Conservation (phyloP, 2,113 vertebrate species). For the Irena cyanogastra region DNA sequence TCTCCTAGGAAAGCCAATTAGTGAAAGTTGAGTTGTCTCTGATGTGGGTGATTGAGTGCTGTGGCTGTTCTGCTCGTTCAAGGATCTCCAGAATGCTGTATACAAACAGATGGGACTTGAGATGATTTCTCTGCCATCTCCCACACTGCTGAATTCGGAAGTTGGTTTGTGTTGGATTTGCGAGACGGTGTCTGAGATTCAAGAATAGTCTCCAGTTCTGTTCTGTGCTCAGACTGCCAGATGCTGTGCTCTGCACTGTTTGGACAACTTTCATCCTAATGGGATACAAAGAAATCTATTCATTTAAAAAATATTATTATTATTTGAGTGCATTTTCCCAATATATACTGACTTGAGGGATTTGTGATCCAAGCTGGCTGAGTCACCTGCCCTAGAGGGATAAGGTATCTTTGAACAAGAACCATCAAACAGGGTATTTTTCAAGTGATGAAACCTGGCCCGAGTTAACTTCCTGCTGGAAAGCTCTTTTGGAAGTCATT, state of each 20-base stretch:
- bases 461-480: not conserved
- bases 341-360: not conserved
- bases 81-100: constrained; percentile 3
- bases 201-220: not conserved
- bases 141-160: not conserved
- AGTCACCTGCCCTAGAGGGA: not conserved
- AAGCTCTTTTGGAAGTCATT: constrained; percentile 11
- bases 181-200: not conserved
- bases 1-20: constrained; percentile 42
- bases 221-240: not conserved
- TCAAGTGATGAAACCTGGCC: not conserved
- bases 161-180: not conserved
- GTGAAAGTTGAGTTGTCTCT: constrained; percentile 14
- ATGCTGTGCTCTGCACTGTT: not conserved
- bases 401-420: not conserved
- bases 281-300: not conserved
- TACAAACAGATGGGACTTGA: constrained; percentile 23
- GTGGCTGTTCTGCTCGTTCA: constrained; percentile 20
- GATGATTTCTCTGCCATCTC: not conserved
- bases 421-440: not conserved
- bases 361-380: not conserved
- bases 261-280: not conserved
- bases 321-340: not conserved
- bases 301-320: not conserved
- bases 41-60: constrained; percentile 2